Evolutionary conservation across 2,888 invertebrate genomes (phyloP).

Genomic region (Scelioninae gen. 2): DNA sequence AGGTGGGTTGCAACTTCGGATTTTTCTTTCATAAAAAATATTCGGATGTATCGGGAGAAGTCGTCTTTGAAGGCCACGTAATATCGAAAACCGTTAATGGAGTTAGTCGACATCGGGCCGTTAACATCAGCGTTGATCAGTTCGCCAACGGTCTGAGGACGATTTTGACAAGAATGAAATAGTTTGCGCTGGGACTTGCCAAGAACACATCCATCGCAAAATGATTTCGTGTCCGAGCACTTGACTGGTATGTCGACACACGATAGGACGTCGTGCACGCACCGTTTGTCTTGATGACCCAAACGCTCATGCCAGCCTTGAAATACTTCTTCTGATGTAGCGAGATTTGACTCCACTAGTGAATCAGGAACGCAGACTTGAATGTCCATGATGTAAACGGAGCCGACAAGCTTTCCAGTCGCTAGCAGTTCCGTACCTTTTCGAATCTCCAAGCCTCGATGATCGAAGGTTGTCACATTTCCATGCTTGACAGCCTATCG

Average conservation of each 20-base stretch:
- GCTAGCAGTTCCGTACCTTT: constrained; percentile 56
- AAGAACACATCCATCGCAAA: constrained; percentile 59
- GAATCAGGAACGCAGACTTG: constrained; percentile 59
- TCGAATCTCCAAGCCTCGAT: constrained; percentile 54
- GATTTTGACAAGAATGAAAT: constrained; percentile 60
- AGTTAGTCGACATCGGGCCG: constrained; percentile 57
- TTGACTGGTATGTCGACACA: constrained; percentile 62
- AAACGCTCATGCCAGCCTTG: constrained; percentile 67
- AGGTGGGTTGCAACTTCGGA: constrained; percentile 51
- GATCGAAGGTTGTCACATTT: too few species aligned
- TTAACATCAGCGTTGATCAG: constrained; percentile 58
- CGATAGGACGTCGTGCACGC: constrained; percentile 64
- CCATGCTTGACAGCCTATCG: constrained; percentile 57
- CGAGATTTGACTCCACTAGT: constrained; percentile 35
- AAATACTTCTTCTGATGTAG: constrained; percentile 28
- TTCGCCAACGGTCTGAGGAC: constrained; percentile 45
- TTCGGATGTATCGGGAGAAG: constrained; percentile 42
- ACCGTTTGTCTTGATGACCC: constrained; percentile 68
- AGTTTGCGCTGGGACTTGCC: constrained; percentile 65
- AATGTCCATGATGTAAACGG: too few species aligned
- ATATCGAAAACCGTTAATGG: constrained; percentile 49
- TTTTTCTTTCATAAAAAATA: constrained; percentile 56
- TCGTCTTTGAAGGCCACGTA: constrained; percentile 61
- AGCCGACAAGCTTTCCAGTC: too few species aligned
- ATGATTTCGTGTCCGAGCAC: constrained; percentile 4